Conservation (phyloP, 2,113 vertebrate genomes). For the Pteronura brasiliensis region DNA sequence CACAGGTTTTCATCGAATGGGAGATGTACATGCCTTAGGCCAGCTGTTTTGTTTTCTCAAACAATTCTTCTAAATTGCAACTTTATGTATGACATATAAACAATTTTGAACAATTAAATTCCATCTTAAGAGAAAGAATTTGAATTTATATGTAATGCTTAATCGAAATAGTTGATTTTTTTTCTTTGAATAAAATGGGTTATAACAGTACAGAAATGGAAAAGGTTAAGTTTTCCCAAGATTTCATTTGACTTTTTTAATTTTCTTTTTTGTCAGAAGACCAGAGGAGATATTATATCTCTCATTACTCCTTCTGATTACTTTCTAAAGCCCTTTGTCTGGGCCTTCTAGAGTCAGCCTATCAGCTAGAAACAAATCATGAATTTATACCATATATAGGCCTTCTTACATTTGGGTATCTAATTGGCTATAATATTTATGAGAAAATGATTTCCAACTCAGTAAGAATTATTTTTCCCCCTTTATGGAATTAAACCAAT, state of each 20-base stretch:
- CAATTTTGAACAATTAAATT: neutral
- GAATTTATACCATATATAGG: neutral
- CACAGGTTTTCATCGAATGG: neutral
- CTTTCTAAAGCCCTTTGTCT: neutral
- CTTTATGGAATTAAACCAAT: neutral
- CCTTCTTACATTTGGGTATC: neutral
- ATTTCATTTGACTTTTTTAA: neutral
- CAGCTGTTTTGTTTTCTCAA: neutral
- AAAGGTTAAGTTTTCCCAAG: neutral
- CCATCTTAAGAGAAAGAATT: neutral
- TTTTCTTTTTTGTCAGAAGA: neutral
- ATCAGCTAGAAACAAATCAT: neutral
- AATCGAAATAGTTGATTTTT: neutral
- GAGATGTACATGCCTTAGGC: neutral
- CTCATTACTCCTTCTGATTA: neutral
- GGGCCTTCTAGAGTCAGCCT: neutral
- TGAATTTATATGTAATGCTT: neutral
- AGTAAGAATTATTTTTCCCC: neutral
- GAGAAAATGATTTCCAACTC: neutral
- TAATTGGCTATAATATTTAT: neutral
- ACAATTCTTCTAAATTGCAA: neutral
- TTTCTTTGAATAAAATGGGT: slow-evolving; percentile 11
- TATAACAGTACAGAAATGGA: neutral
- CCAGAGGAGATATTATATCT: neutral
- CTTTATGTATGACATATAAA: neutral